phyloP scores from a whole-genome alignment of 2,888 invertebrate genomes.

The Cremastobaeus sp. region DNA sequence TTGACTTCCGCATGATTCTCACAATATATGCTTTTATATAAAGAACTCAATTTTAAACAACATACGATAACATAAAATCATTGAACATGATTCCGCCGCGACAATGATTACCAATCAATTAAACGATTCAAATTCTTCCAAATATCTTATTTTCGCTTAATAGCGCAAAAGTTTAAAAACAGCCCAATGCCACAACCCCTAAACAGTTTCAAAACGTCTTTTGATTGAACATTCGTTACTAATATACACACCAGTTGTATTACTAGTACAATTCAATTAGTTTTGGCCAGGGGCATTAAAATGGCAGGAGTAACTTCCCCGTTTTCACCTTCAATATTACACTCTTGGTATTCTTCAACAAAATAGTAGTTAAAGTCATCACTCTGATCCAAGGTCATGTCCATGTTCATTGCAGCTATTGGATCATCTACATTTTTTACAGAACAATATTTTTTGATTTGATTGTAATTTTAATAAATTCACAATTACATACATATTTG shows the following conservation, averaged over 20 bases:
- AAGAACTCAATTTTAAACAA: conserved; percentile 34
- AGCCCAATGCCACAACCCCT: no score
- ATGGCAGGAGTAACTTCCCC: conserved; percentile 36
- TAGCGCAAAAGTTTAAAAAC: no score
- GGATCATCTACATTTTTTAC: background rate
- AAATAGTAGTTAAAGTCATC: conserved; percentile 63
- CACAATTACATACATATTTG: no score
- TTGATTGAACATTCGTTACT: no score
- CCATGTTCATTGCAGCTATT: conserved; percentile 6
- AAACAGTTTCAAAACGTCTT: no score
- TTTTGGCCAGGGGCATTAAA: conserved; percentile 20
- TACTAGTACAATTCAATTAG: no score
- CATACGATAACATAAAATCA: conserved; percentile 24
- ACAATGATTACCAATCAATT: no score
- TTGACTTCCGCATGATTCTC: conserved; percentile 7
- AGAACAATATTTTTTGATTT: no score
- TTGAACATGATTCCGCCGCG: conserved; percentile 32
- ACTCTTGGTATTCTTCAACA: conserved; percentile 63
- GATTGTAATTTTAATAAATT: no score
- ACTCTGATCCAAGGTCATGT: conserved; percentile 48
- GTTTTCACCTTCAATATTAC: conserved; percentile 36
- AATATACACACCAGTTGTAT: no score
- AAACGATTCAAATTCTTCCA: conserved; percentile 20
- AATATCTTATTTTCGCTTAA: background rate
- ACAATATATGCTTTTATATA: conserved; percentile 1